Evolutionary conservation across 1,140 invertebrate genomes (phyloP), one percentile per base, ranked within the genome.

Genomic region (Hesperophylax magnus): DNA sequence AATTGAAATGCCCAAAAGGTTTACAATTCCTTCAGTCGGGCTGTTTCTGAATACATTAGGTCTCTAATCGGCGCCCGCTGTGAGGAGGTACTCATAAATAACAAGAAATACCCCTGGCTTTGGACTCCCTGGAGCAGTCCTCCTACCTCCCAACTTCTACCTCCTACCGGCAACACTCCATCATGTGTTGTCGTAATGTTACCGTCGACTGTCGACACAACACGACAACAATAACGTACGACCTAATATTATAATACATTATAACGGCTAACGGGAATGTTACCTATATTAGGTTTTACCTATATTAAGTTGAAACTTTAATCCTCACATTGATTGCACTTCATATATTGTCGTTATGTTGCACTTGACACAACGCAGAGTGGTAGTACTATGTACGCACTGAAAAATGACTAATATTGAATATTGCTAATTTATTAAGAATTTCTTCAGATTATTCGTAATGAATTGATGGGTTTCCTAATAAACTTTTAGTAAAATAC

Each of bases 81-180:
- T 81, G 82, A 81, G 78, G 53, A 84, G 81, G 81, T 77, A 78
- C 74, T 53, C 82, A 81, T 84, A 84, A 84, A 84, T 84, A 75
- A 77, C 31, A 47, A 83, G 74, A 79, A 83, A 83, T 83, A 83
- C 77, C 79, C 60, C 76, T 31, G 61, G 39, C 74, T 67, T 47
- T 54, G 11, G 39, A 47, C 39, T 47, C 39, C 39, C 39, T 47
- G 39, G 11, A 47, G 6, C 39, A 65, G 11, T 67, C 69, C 18
- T 72, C 53, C 77, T 18, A 78, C 39, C 39, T 47, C 39, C 39
- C 39, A 14, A 47, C 39, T 47, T 47, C 39, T 47, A 47, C 39
- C 39, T 47, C 39, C 39, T 47, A 47, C 39, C 61, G 78, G 75
- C 54, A 69, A 72, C 77, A 83, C 63, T 83, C 53, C 75, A 83